These are phyloP conservation scores for Erpornis zantholeuca DNA, from an alignment of 2,113 vertebrate genomes.

Conservation along the genomic window DNA sequence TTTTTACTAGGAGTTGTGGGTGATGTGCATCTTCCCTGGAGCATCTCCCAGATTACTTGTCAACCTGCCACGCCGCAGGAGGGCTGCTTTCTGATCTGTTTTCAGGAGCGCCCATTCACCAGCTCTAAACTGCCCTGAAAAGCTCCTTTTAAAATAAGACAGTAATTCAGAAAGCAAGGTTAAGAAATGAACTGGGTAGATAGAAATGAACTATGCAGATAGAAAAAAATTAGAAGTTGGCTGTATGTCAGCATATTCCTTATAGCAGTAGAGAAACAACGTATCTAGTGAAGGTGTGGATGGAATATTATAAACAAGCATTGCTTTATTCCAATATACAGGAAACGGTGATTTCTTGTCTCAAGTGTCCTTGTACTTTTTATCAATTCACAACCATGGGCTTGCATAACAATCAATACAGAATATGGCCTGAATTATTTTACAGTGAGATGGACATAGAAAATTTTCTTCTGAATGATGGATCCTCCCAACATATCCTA, in stretches of 20 bases:
- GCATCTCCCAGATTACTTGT: not conserved
- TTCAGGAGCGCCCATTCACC: not conserved
- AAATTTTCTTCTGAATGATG: not conserved
- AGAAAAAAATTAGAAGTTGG: not conserved
- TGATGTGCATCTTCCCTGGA: not conserved
- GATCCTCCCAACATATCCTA: not conserved
- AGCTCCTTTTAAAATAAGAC: not conserved
- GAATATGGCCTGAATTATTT: not conserved
- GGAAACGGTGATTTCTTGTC: not conserved
- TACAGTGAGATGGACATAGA: not conserved
- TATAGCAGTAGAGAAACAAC: not conserved
- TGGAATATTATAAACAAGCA: not conserved
- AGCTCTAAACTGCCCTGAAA: not conserved
- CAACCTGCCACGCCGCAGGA: not conserved
- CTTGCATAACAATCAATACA: not conserved
- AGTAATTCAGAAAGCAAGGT: not conserved
- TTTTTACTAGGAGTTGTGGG: not conserved
- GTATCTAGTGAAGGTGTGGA: not conserved
- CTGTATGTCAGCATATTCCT: not conserved
- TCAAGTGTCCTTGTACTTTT: not conserved
- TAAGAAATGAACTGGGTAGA: not conserved
- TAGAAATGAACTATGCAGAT: not conserved
- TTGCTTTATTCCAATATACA: not conserved
- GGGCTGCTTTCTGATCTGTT: not conserved
- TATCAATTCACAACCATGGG: not conserved